phyloP scores from a whole-genome alignment of 1,140 invertebrate genomes.

The Venturia canescens region DNA sequence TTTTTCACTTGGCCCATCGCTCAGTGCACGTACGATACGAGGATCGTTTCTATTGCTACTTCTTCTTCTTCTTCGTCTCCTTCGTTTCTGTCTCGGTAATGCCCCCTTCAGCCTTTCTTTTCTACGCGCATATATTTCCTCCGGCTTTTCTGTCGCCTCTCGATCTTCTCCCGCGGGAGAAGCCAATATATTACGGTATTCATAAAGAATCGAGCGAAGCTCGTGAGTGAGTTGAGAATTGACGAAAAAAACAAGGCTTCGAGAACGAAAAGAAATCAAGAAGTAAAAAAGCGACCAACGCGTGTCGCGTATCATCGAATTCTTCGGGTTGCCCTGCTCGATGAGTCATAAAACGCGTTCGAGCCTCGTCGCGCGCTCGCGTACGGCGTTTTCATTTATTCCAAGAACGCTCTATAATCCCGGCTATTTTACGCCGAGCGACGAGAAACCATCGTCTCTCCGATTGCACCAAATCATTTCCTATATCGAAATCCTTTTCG shows the following conservation, averaged over 20 bases:
- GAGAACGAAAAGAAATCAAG: neutral
- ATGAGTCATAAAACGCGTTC: too few relatives aligned
- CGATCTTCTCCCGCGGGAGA: conserved; percentile 17
- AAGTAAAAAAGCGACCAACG: conserved; percentile 12
- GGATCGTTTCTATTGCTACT: conserved; percentile 7
- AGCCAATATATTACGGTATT: conserved; percentile 12
- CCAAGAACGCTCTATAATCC: too few relatives aligned
- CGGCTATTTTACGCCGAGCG: too few relatives aligned
- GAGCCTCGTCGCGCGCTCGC: too few relatives aligned
- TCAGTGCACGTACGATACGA: conserved; percentile 46
- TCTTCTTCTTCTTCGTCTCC: conserved; percentile 8
- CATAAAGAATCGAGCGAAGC: conserved; percentile 26
- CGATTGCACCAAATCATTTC: too few relatives aligned
- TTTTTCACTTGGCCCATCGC: conserved; percentile 13
- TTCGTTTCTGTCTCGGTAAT: conserved; percentile 21
- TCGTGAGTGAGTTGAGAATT: too few relatives aligned
- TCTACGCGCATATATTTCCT: conserved; percentile 10
- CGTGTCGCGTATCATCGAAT: too few relatives aligned
- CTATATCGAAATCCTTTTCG: too few relatives aligned
- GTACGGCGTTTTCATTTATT: too few relatives aligned
- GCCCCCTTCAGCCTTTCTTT: conserved; percentile 10
- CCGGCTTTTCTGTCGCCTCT: neutral
- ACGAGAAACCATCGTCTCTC: too few relatives aligned
- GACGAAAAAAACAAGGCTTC: neutral
- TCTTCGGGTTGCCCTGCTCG: too few relatives aligned